phyloP scores from a whole-genome alignment of 2,113 vertebrate species.

The Clarias magur region DNA sequence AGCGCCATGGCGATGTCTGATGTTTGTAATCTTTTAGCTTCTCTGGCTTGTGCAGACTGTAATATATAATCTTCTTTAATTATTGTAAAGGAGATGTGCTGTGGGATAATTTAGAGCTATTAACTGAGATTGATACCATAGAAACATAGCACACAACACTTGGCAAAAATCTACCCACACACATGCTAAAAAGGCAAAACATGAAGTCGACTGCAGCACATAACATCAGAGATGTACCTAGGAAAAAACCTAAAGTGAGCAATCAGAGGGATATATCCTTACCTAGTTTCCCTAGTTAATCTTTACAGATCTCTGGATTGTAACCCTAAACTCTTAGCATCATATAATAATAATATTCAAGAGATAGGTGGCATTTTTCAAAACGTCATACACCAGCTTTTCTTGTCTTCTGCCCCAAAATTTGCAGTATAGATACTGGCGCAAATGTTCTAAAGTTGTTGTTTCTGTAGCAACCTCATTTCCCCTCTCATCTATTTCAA shows the following conservation, averaged over 20 bases:
- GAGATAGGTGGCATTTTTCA: background rate
- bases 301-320: background rate
- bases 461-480: background rate
- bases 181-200: background rate
- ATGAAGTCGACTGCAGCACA: background rate
- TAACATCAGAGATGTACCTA: background rate
- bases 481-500: no score
- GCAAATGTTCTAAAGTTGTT: background rate
- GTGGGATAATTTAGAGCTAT: constrained; percentile 12
- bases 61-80: constrained; percentile 34
- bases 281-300: background rate
- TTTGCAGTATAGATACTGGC: background rate
- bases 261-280: background rate
- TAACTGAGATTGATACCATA: constrained; percentile 5
- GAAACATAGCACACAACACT: constrained; percentile 5
- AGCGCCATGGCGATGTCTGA: background rate
- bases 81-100: background rate
- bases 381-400: background rate
- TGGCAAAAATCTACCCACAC: background rate
- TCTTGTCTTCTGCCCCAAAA: background rate
- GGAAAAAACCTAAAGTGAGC: background rate
- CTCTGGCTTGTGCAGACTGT: background rate
- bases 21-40: constrained; percentile 26
- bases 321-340: background rate
- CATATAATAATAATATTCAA: background rate